Conservation (phyloP, 2,888 invertebrate species). For the Galeruca laticollis region DNA sequence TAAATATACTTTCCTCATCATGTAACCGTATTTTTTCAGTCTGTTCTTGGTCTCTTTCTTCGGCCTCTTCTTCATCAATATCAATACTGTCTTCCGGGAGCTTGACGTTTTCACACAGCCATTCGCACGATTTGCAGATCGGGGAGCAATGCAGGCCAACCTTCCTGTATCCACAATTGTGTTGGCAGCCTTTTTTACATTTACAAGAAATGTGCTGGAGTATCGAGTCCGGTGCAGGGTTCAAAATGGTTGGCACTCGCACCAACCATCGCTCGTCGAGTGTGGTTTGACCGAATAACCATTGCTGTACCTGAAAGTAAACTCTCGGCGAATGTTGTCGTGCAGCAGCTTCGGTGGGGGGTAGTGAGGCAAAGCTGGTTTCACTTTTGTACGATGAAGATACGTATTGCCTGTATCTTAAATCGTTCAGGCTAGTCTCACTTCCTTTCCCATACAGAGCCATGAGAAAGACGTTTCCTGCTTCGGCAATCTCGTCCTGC, state of each 20-base stretch:
- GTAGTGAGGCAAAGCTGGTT: not conserved
- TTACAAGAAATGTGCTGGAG: not conserved
- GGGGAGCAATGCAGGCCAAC: too few species aligned
- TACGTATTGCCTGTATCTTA: too few species aligned
- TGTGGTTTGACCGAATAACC: not conserved
- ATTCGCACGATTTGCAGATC: too few species aligned
- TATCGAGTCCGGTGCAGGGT: conserved; percentile 5
- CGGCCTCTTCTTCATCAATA: conserved; percentile 1
- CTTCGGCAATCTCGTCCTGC: too few species aligned
- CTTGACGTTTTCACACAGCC: not conserved
- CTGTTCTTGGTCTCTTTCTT: conserved; percentile 13
- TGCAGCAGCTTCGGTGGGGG: too few species aligned
- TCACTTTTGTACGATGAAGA: not conserved
- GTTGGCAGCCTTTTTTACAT: conserved; percentile 2
- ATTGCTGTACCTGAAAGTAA: not conserved
- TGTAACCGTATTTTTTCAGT: conserved; percentile 16
- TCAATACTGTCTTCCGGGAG: not conserved
- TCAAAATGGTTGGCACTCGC: not conserved
- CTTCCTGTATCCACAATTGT: conserved; percentile 6
- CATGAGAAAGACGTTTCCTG: too few species aligned
- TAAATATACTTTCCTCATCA: not conserved
- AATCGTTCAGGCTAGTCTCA: too few species aligned
- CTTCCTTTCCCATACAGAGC: too few species aligned
- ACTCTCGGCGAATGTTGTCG: too few species aligned
- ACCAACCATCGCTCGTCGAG: not conserved